Conservation (phyloP, 2,797 vertebrate species). For the Sciurus vulgaris region DNA sequence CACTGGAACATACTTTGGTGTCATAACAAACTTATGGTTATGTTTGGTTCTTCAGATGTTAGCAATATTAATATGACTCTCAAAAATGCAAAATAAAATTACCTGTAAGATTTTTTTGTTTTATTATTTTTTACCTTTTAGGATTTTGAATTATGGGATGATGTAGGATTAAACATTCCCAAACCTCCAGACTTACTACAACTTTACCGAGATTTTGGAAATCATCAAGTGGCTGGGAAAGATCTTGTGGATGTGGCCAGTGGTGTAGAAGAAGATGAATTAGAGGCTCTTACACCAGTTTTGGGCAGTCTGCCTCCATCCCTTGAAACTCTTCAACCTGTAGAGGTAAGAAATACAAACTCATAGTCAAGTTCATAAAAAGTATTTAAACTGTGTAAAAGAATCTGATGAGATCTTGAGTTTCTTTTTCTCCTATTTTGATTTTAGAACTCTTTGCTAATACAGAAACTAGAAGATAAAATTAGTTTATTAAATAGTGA, state of each 20-base stretch:
- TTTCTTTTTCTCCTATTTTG: conserved; percentile 81
- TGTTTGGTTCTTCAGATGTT: conserved; percentile 50
- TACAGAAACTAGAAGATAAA: conserved; percentile 98
- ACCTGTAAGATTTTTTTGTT: not conserved
- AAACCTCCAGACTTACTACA: conserved; percentile 97
- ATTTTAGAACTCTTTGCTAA: conserved; percentile 93
- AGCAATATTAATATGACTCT: conserved; percentile 30
- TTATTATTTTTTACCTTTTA: conserved; percentile 81
- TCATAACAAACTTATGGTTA: conserved; percentile 39
- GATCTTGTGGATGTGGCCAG: conserved; percentile 93
- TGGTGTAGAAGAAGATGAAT: conserved; percentile 91
- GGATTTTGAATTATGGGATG: conserved; percentile 99
- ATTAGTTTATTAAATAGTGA: conserved; percentile 95
- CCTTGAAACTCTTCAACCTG: conserved; percentile 87
- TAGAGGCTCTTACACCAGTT: conserved; percentile 89
- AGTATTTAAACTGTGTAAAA: not conserved
- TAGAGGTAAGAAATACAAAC: conserved; percentile 84
- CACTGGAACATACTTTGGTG: not conserved
- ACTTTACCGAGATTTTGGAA: conserved; percentile 96
- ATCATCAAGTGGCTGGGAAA: conserved; percentile 89
- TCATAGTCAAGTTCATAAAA: not conserved
- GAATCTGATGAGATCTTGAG: conserved; percentile 26
- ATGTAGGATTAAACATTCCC: conserved; percentile 98
- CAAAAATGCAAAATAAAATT: conserved; percentile 54
- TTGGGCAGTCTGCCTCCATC: conserved; percentile 75